phyloP scores from a whole-genome alignment of 2,888 invertebrate genomes.

The Plemyria rubiginata region DNA sequence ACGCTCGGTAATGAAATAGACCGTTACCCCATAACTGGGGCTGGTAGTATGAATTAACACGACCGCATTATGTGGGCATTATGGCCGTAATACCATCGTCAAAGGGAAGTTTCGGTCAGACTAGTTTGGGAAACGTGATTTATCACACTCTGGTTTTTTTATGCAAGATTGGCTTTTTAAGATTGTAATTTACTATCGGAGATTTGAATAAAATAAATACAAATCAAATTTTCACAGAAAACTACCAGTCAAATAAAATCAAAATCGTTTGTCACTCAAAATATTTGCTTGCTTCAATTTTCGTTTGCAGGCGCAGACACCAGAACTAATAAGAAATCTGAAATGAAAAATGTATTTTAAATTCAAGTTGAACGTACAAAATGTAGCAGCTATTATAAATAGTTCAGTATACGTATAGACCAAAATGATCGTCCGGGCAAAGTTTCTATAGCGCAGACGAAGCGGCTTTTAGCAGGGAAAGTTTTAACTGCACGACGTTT shows the following conservation, averaged over 20 bases:
- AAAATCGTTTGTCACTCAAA: too few species aligned
- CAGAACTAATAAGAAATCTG: too few species aligned
- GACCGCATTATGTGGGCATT: slow-evolving; percentile 35
- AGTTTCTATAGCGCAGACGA: slow-evolving; percentile 66
- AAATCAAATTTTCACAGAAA: too few species aligned
- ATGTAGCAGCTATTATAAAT: slow-evolving; percentile 46
- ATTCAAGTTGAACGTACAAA: background rate
- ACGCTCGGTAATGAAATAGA: slow-evolving; percentile 21
- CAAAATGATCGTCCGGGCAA: slow-evolving; percentile 58
- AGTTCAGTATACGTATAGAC: slow-evolving; percentile 50
- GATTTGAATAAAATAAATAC: too few species aligned
- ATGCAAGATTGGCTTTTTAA: background rate
- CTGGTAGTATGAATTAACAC: slow-evolving; percentile 33
- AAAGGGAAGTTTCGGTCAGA: slow-evolving; percentile 36
- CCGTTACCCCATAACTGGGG: slow-evolving; percentile 26
- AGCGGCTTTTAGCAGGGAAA: slow-evolving; percentile 70
- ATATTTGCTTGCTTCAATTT: too few species aligned
- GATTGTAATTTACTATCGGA: background rate
- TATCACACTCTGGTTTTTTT: slow-evolving; percentile 30
- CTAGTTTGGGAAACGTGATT: slow-evolving; percentile 37
- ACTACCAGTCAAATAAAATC: too few species aligned
- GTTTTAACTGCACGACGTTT: slow-evolving; percentile 78
- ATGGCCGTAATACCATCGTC: slow-evolving; percentile 35
- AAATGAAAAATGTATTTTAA: background rate
- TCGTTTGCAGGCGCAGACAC: too few species aligned